phyloP scores from a whole-genome alignment of 2,113 vertebrate genomes.

The Alethe castanea region DNA sequence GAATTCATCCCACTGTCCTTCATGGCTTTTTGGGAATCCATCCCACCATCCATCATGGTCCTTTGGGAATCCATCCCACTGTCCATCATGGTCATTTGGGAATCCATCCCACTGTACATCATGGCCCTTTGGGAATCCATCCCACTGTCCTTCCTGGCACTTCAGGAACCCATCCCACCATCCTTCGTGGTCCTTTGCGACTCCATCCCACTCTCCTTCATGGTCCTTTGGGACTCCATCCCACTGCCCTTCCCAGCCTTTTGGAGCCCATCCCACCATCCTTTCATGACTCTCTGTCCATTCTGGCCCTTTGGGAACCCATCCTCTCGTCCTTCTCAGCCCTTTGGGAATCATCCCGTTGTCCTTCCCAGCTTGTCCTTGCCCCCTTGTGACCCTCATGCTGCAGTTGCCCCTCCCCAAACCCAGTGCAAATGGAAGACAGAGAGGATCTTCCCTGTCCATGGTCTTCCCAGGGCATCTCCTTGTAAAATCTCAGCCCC shows the following conservation, averaged over 20 bases:
- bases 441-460: neutral
- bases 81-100: accelerated
- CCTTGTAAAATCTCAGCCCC: no score
- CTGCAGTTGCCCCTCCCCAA: neutral
- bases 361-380: neutral
- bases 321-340: neutral
- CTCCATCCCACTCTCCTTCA: accelerated
- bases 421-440: neutral
- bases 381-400: accelerated
- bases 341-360: no score
- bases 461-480: neutral
- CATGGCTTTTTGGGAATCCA: accelerated
- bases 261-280: neutral
- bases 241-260: no score
- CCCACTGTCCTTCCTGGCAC: accelerated
- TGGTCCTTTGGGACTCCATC: accelerated
- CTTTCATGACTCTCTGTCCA: neutral
- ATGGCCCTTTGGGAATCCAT: accelerated
- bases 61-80: accelerated
- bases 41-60: accelerated
- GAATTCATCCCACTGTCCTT: accelerated
- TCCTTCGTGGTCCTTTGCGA: accelerated
- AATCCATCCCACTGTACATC: neutral
- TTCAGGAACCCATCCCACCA: accelerated
- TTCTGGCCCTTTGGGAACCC: no score